Base-by-base conservation (phyloP, 1,140 invertebrate species). In the Brevipalpus yothersi region DNA sequence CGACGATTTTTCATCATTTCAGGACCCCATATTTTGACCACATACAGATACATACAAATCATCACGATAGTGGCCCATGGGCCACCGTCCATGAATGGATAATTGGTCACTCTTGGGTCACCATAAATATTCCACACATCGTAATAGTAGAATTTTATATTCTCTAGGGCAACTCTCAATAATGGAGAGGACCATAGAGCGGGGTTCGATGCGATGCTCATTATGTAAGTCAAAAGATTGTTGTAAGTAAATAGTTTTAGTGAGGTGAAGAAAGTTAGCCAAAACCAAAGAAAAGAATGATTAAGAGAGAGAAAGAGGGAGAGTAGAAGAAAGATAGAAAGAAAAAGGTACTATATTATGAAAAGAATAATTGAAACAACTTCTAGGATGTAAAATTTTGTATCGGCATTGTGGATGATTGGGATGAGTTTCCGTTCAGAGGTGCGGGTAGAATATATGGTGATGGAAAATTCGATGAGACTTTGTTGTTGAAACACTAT, bases 1-100 rank as follows among this genome's bases (percentile, higher is more conserved):
- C 63, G 58, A 19, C 62, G 53, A 45, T 64, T 60, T 41, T 59
- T 62, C 65, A 65, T 65, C 8, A 65, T n/a, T 15, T 49, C 31
- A 12, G 65, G 65, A 5, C 65, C 65, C 19, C 60, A 21, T 15
- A 45, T 15, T 53, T 47, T 65, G 2, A 63, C 62, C 58, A 61
- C 51, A 39, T 59, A 54, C 3, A 60, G 31, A 40, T 65, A 65
- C 12, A 7, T 7, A 9, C 11, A 23, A 23, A 61, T 59, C 9
- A 65, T 17, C 1, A 58, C 4, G 17, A 65, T 58, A 2, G 60
- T 58, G 11, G 42, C 12, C 57, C 56, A 59, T 17, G 63, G 63
- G 10, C 63, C 63, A 23, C 63, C 63, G 13, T 59, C 41, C 23
- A 63, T 54, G 5, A 63, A 61, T 51, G 59, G 59, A 41, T 57